Evolutionary conservation across 2,113 vertebrate genomes (phyloP).

Genomic region (Atherinomorus stipes): DNA sequence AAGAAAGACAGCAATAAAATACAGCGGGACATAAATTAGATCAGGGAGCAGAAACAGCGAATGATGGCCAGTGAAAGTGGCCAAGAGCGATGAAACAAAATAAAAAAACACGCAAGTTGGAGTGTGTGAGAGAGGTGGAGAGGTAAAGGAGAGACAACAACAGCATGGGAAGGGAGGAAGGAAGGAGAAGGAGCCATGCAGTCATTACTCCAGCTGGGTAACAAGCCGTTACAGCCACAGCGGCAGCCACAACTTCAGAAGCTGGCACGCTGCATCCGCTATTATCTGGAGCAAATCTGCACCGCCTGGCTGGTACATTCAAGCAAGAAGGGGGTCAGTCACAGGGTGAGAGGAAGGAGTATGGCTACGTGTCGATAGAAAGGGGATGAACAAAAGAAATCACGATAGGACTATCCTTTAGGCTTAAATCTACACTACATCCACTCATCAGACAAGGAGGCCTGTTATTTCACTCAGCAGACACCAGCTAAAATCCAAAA

Average conservation of each 20-base stretch:
- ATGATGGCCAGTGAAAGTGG: constrained; percentile 38
- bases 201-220: constrained; percentile 75
- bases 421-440: constrained; percentile 38
- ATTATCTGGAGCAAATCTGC: constrained; percentile 77
- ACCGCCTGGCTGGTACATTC: constrained; percentile 56
- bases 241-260: constrained; percentile 74
- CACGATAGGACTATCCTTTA: constrained; percentile 40
- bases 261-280: constrained; percentile 62
- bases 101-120: not conserved
- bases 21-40: constrained; percentile 31
- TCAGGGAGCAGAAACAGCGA: constrained; percentile 33
- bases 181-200: constrained; percentile 44
- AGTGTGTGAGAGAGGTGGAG: constrained; percentile 4
- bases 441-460: constrained; percentile 56
- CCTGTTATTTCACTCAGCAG: constrained; percentile 65
- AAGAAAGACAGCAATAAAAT: constrained; percentile 24
- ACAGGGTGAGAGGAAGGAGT: constrained; percentile 8
- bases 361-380: constrained; percentile 28
- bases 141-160: constrained; percentile 1
- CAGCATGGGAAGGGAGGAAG: constrained; percentile 1
- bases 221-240: constrained; percentile 71
- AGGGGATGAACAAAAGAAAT: constrained; percentile 23
- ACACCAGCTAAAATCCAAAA: constrained; percentile 41
- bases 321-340: not conserved
- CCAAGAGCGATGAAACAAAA: constrained; percentile 1